Evolutionary conservation across 64 coral and sea anemone genomes (phyloP), one percentile per base, ranked within the genome.

Genomic region (Dendronephthya gigantea): DNA sequence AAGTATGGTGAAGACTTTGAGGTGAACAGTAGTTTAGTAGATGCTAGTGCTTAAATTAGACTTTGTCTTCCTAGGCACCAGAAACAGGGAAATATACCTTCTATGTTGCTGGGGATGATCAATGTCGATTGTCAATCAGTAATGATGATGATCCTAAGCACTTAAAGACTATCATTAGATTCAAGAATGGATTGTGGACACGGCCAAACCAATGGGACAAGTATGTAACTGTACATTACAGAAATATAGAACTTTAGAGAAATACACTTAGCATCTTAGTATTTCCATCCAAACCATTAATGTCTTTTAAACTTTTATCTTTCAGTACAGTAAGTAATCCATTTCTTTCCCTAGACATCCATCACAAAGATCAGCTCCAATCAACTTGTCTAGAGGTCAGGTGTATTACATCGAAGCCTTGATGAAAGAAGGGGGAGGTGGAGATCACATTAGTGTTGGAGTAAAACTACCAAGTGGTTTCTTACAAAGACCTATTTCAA

Each of bases 381-480:
- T 79, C 9, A 16, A 4, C 30, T 79, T 79, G 22, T 15, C 36
- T 36, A 29, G 32, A 34, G 72, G 72, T 13, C 25, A 39, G 15
- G 72, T 35, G 9, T 79, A 79, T 19, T 79, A 36, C 36, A 39
- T 35, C 0, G 32, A 39, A 34, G 72, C 72, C 15, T 79, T 79
- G 9, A 5, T 79, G 72, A 79, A 79, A 79, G 72, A 79, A 34
- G 72, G 72, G 5, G 9, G 9, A 79, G 30, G 15, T 79, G 27
- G 32, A 14, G 72, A 79, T 29, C 72, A 79, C 36, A 79, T 79
- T 0, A 34, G 27, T 28, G 72, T 79, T 79, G 72, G 72, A 34
- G 72, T 79, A 29, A 79, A 79, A 79, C 72, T 79, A 79, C 72
- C 72, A 14, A 79, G 32, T 79, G 72, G 72, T 34, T 19, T 62